A percentile compares a stretch with the other conserved stretches of the same genome.
phyloP scores from a whole-genome alignment of 1,140 invertebrate species.

The Brachystomella parvula region DNA sequence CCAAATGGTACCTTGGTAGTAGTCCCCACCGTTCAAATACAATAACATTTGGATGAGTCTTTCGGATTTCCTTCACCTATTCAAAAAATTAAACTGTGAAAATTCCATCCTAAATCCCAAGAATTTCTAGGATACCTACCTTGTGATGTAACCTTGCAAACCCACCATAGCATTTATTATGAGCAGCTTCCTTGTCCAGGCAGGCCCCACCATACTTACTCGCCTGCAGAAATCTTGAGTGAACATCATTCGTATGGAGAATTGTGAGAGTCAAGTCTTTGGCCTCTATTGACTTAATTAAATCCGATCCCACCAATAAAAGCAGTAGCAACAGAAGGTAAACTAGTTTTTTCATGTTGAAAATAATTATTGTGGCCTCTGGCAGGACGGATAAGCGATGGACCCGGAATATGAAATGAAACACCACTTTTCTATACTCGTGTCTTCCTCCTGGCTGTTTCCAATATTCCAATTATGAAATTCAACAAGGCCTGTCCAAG shows the following conservation, averaged over 20 bases:
- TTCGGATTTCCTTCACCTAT: constrained; percentile 35
- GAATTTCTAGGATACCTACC: constrained; percentile 29
- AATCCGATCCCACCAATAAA: too few relatives aligned
- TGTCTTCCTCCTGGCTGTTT: too few relatives aligned
- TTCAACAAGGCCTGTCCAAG: too few relatives aligned
- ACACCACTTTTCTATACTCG: too few relatives aligned
- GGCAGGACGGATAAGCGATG: too few relatives aligned
- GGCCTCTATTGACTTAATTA: too few relatives aligned
- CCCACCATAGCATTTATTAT: constrained; percentile 46
- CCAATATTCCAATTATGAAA: too few relatives aligned
- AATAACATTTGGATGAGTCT: constrained; percentile 43
- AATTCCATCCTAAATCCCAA: neutral
- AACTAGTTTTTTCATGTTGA: too few relatives aligned
- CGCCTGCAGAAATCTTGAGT: constrained; percentile 47
- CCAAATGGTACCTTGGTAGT: constrained; percentile 48
- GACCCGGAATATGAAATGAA: too few relatives aligned
- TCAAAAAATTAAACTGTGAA: neutral
- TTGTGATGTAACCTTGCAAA: constrained; percentile 43
- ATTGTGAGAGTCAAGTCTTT: constrained; percentile 47
- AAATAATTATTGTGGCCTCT: too few relatives aligned
- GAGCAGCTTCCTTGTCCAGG: constrained; percentile 33
- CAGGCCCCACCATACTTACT: constrained; percentile 45
- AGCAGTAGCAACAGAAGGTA: too few relatives aligned
- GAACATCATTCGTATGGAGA: constrained; percentile 50
- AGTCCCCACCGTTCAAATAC: constrained; percentile 49